Evolutionary conservation across 2,888 invertebrate species (phyloP).

Genomic region (Tachina fera): DNA sequence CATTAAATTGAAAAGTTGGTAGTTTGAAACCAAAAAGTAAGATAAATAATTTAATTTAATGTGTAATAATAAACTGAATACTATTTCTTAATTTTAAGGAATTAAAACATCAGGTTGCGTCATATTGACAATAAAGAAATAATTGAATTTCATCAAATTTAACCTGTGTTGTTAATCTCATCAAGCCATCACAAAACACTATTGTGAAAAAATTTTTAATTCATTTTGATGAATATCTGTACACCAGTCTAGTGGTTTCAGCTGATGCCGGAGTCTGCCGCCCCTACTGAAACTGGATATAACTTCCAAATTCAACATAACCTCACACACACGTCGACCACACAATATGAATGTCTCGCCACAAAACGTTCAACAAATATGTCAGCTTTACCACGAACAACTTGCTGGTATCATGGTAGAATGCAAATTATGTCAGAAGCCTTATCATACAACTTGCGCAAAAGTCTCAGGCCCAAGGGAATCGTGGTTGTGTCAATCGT

Average conservation of each 20-base stretch:
- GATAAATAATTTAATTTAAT: too few relatives aligned
- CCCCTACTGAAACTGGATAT: neutral
- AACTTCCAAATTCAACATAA: constrained; percentile 21
- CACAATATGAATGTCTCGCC: constrained; percentile 14
- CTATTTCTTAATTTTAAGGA: too few relatives aligned
- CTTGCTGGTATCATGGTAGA: neutral
- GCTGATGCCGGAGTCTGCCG: neutral
- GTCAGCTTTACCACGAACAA: constrained; percentile 43
- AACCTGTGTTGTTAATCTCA: too few relatives aligned
- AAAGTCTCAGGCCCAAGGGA: constrained; percentile 29
- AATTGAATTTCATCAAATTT: too few relatives aligned
- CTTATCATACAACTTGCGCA: constrained; percentile 34
- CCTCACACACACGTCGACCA: constrained; percentile 58
- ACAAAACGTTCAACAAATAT: constrained; percentile 35
- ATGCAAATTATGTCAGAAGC: constrained; percentile 45
- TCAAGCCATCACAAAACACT: too few relatives aligned
- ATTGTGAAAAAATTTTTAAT: too few relatives aligned
- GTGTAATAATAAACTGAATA: too few relatives aligned
- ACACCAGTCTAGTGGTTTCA: neutral
- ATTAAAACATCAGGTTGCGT: too few relatives aligned
- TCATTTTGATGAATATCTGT: neutral
- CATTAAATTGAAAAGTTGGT: too few relatives aligned
- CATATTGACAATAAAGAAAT: too few relatives aligned
- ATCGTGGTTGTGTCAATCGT: constrained; percentile 22
- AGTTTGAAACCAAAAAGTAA: too few relatives aligned